Percentiles rank a stretch among this genome's conserved stretches.
phyloP scores from a whole-genome alignment of 1,140 invertebrate species.

The Zaprionus camerounensis region DNA sequence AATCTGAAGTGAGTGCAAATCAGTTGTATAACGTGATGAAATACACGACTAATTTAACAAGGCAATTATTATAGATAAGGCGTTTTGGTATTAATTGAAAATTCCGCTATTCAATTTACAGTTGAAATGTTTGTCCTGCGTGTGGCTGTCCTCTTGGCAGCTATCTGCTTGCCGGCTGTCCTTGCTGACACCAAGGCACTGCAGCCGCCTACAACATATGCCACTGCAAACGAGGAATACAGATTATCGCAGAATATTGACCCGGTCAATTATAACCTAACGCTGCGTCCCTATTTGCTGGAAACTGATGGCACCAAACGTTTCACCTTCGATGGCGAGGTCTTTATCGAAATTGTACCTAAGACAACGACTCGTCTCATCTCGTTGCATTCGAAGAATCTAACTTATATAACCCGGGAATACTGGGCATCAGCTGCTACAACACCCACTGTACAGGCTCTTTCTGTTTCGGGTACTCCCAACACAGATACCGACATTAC shows the following conservation, averaged over 20 bases:
- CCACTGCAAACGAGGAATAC: slow-evolving; percentile 47
- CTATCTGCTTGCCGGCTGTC: slow-evolving; percentile 41
- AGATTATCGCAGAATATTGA: slow-evolving; percentile 53
- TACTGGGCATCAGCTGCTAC: slow-evolving; percentile 45
- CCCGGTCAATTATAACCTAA: slow-evolving; percentile 88
- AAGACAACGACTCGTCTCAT: slow-evolving; percentile 80
- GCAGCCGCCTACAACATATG: slow-evolving; percentile 38
- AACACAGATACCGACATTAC: slow-evolving; percentile 52
- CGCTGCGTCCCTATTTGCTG: slow-evolving; percentile 86
- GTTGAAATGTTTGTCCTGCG: slow-evolving; percentile 52
- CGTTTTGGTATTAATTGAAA: background rate
- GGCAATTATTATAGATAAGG: background rate
- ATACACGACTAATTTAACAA: slow-evolving; percentile 8
- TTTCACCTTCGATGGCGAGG: slow-evolving; percentile 87
- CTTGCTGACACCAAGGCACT: slow-evolving; percentile 34
- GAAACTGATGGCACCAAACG: slow-evolving; percentile 85
- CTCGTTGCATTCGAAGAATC: slow-evolving; percentile 87
- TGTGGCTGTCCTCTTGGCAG: slow-evolving; percentile 54
- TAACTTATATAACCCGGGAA: slow-evolving; percentile 84
- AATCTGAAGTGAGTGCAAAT: slow-evolving; percentile 29
- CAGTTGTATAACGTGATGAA: slow-evolving; percentile 37
- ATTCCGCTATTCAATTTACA: slow-evolving; percentile 3
- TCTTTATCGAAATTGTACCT: slow-evolving; percentile 85
- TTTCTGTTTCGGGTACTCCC: background rate
- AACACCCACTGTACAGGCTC: background rate